Percentiles rank a stretch among this genome's conserved stretches.
Evolutionary conservation across 2,113 vertebrate genomes (phyloP).

Genomic region (Nyctibius bracteatus): DNA sequence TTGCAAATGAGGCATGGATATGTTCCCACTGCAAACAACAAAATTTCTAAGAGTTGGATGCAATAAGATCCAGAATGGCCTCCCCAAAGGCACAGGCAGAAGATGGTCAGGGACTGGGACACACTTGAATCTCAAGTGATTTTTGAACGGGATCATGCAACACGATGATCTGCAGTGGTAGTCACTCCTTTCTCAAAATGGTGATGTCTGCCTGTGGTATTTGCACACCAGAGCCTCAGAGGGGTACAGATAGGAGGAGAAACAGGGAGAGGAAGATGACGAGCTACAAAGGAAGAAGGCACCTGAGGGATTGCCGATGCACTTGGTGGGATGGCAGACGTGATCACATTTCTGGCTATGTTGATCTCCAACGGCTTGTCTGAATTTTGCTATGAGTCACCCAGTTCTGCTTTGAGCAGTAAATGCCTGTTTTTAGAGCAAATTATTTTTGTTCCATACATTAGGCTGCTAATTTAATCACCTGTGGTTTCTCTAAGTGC

Average conservation of each 20-base stretch:
- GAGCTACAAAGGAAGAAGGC: neutral
- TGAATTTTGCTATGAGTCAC: slow-evolving; percentile 18
- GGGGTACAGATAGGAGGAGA: neutral
- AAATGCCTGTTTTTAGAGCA: neutral
- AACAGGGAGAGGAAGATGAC: neutral
- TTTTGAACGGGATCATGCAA: neutral
- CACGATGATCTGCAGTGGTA: neutral
- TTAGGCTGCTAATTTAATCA: neutral
- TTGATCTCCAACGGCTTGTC: neutral
- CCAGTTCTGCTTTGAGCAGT: neutral
- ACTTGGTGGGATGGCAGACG: neutral
- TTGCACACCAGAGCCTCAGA: neutral
- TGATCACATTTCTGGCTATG: neutral
- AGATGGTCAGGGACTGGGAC: neutral
- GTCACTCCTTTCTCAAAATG: neutral
- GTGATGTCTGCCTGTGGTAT: neutral
- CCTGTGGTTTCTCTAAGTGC: neutral
- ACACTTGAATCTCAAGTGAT: neutral
- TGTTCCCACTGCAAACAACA: neutral
- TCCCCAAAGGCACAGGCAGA: neutral
- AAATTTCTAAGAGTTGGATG: neutral
- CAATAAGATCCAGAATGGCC: neutral
- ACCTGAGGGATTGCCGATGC: neutral
- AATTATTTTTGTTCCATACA: neutral
- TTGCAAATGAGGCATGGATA: neutral